Conservation (phyloP, 2,888 invertebrate genomes). For the Andrena dorsata region DNA sequence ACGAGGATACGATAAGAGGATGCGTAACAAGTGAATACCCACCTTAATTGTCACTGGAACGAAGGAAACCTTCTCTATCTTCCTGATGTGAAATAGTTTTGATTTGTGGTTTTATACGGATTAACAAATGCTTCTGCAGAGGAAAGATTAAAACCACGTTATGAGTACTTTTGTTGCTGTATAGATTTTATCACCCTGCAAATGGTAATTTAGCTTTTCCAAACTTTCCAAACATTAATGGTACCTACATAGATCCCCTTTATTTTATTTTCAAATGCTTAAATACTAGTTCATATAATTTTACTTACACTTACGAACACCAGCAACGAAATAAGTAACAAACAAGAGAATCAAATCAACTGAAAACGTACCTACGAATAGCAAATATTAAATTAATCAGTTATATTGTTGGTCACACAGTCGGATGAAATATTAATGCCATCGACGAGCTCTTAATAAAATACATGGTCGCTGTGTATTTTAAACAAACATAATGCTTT, state of each 20-base stretch:
- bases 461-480: background rate
- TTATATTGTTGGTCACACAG: constrained; percentile 2
- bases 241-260: background rate
- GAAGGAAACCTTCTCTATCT: too few species aligned
- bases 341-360: background rate
- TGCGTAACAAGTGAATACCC: too few species aligned
- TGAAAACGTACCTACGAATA: background rate
- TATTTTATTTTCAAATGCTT: background rate
- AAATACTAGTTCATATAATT: background rate
- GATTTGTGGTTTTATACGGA: background rate
- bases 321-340: background rate
- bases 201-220: too few species aligned
- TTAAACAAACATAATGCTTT: background rate
- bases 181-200: too few species aligned
- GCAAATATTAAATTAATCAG: constrained; percentile 22
- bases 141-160: too few species aligned
- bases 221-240: too few species aligned
- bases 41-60: too few species aligned
- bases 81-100: background rate
- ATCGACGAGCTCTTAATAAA: constrained; percentile 16
- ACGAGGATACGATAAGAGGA: too few species aligned
- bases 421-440: background rate
- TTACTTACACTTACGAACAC: background rate
- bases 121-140: too few species aligned
- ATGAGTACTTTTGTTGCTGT: too few species aligned